Evolutionary conservation across 2,888 invertebrate species (phyloP).

Genomic region (Zaprionus lineosus): DNA sequence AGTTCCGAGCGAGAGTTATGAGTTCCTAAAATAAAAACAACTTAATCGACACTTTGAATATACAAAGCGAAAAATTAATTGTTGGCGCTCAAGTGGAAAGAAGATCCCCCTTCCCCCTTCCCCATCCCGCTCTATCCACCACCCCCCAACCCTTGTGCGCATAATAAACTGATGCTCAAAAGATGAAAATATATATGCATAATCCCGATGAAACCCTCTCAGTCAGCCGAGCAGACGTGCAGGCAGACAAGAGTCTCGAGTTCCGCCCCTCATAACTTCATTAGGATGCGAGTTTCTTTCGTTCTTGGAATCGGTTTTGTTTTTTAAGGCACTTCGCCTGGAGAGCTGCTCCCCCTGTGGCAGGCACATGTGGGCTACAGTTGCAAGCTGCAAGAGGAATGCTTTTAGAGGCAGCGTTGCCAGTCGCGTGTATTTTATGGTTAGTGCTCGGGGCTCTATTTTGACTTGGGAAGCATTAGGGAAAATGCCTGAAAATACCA

Average conservation of each 20-base stretch:
- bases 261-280: conserved; percentile 49
- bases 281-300: conserved; percentile 36
- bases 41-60: conserved; percentile 64
- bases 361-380: conserved; percentile 27
- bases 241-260: conserved; percentile 8
- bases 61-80: conserved; percentile 56
- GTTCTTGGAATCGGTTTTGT: conserved; percentile 50
- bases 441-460: conserved; percentile 26
- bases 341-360: background rate
- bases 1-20: conserved; percentile 14
- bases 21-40: conserved; percentile 60
- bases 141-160: too few relatives aligned
- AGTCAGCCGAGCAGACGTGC: background rate
- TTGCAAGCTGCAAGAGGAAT: conserved; percentile 28
- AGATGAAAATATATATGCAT: conserved; percentile 11
- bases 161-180: too few relatives aligned
- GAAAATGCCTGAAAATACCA: conserved; percentile 9
- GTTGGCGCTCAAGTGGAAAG: conserved; percentile 62
- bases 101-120: too few relatives aligned
- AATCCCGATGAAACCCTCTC: conserved; percentile 13
- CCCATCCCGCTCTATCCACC: too few relatives aligned
- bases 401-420: conserved; percentile 22
- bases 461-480: conserved; percentile 36
- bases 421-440: conserved; percentile 20
- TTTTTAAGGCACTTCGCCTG: conserved; percentile 36